Conservation (phyloP, 2,113 vertebrate genomes). For the Alexandromys fortis region DNA sequence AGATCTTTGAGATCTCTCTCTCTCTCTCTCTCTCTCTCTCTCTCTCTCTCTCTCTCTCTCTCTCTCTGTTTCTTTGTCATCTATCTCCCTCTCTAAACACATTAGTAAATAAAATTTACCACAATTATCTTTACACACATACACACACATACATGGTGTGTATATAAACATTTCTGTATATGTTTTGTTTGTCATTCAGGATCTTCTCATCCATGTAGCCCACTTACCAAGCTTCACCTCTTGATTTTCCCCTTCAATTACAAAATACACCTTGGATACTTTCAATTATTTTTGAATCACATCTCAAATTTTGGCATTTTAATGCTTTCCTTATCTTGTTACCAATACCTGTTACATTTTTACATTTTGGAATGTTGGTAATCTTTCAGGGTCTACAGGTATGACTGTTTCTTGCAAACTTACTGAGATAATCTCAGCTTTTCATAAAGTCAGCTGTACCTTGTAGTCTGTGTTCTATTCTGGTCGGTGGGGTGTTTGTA, state of each 20-base stretch:
- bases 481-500: not conserved
- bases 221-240: not conserved
- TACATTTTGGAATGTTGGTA: constrained; percentile 16
- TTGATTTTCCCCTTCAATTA: not conserved
- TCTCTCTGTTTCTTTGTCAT: too few species aligned
- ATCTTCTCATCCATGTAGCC: not conserved
- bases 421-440: not conserved
- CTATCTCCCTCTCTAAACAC: too few species aligned
- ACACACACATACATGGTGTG: not conserved
- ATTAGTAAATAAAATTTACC: too few species aligned
- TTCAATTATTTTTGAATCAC: not conserved
- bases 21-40: too few species aligned
- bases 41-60: too few species aligned
- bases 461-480: not conserved
- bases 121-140: too few species aligned
- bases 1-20: too few species aligned
- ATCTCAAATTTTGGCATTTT: not conserved
- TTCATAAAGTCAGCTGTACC: not conserved
- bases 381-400: not conserved
- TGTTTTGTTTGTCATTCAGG: not conserved
- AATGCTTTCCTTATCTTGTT: not conserved
- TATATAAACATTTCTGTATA: not conserved
- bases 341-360: not conserved
- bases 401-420: not conserved
- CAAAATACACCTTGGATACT: not conserved